phyloP scores from a whole-genome alignment of 2,113 vertebrate species.

The Calyptommatus sinebrachiatus region DNA sequence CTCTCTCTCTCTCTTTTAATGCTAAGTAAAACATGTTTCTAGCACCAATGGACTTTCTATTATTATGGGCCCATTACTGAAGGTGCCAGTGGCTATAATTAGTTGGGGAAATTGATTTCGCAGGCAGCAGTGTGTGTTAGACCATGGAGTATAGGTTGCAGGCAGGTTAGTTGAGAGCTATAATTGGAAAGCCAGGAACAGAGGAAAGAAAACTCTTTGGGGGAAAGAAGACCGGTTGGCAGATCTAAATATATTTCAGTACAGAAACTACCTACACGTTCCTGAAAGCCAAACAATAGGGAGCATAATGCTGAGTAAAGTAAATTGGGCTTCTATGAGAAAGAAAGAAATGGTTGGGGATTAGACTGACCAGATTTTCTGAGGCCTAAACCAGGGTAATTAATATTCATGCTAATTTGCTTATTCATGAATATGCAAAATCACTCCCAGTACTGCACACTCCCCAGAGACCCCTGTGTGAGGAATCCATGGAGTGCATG shows the following conservation, averaged over 20 bases:
- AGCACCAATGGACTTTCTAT: not conserved
- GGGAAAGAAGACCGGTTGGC: constrained; percentile 6
- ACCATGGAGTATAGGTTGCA: constrained; percentile 28
- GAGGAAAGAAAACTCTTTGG: constrained; percentile 8
- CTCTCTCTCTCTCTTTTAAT: not conserved
- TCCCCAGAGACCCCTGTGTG: too few species aligned
- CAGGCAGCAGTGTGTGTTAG: constrained; percentile 28
- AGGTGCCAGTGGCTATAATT: constrained; percentile 27
- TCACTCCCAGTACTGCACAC: too few species aligned
- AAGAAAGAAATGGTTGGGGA: not conserved
- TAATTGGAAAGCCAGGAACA: constrained; percentile 18
- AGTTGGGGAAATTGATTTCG: constrained; percentile 31
- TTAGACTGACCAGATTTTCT: too few species aligned
- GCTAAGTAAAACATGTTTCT: constrained; percentile 11
- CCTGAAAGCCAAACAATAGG: not conserved
- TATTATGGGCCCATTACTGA: constrained; percentile 18
- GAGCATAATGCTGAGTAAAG: not conserved
- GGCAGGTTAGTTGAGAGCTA: constrained; percentile 17
- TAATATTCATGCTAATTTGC: too few species aligned
- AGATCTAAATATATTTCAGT: constrained; percentile 29
- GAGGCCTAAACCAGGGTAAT: too few species aligned
- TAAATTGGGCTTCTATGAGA: not conserved
- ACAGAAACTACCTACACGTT: not conserved
- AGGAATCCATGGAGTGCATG: too few species aligned
- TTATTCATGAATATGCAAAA: too few species aligned